These are phyloP conservation scores for Lasioglossum figueresi DNA, from an alignment of 2,888 invertebrate genomes.

Conservation along the genomic window DNA sequence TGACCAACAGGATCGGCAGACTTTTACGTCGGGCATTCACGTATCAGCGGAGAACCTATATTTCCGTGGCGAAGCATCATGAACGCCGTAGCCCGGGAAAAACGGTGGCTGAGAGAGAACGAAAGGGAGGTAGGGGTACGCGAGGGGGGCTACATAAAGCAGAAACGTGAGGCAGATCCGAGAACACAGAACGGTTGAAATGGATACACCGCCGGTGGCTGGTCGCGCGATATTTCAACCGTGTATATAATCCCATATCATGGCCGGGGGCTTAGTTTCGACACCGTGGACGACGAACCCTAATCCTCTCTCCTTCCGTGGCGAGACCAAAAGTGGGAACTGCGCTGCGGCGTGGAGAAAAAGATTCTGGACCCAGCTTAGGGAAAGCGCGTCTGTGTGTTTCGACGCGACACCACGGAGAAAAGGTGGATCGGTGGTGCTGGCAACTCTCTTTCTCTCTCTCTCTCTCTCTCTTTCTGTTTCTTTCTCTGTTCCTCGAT, in stretches of 20 bases:
- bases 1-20: conserved; percentile 52
- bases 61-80: conserved; percentile 30
- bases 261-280: conserved; percentile 78
- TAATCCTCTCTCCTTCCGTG: conserved; percentile 75
- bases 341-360: conserved; percentile 53
- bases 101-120: background rate
- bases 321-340: conserved; percentile 59
- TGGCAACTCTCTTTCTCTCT: background rate
- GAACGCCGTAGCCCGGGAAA: conserved; percentile 35
- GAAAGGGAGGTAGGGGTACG: background rate
- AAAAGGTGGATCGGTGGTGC: background rate
- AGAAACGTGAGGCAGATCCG: conserved; percentile 54
- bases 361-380: conserved; percentile 55
- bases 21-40: conserved; percentile 21
- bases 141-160: conserved; percentile 35
- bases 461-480: background rate
- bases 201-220: conserved; percentile 61
- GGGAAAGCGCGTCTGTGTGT: conserved; percentile 17
- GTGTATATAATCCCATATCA: conserved; percentile 81
- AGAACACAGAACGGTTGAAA: conserved; percentile 62
- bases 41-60: conserved; percentile 29
- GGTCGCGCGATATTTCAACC: conserved; percentile 77
- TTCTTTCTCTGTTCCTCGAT: background rate
- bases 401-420: conserved; percentile 22
- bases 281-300: conserved; percentile 75